Conservation (phyloP, 1,140 invertebrate genomes). For the Listronotus oregonensis region DNA sequence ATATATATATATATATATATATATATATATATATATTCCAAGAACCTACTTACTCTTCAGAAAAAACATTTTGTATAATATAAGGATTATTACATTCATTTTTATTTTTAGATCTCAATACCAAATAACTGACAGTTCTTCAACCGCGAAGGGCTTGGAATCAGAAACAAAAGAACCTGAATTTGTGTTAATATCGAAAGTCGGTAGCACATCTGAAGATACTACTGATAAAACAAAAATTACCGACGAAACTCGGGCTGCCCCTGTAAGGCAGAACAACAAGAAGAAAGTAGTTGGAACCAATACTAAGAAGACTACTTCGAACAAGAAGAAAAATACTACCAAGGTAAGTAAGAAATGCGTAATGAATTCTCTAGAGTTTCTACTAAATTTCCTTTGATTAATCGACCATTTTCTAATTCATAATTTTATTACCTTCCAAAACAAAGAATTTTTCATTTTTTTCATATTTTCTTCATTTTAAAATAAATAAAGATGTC, state of each 20-base stretch:
- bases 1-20: no score
- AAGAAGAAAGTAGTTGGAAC: conserved; percentile 50
- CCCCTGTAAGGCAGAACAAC: conserved; percentile 43
- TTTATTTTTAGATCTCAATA: not conserved
- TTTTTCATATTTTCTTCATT: no score
- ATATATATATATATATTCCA: no score
- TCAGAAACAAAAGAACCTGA: conserved; percentile 38
- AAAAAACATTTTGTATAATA: no score
- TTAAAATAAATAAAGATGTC: no score
- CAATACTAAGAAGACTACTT: conserved; percentile 59
- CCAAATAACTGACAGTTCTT: not conserved
- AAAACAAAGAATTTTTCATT: no score
- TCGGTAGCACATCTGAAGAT: conserved; percentile 32
- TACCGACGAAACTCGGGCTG: conserved; percentile 26
- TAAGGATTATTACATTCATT: no score
- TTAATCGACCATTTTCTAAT: no score
- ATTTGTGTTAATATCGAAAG: conserved; percentile 52
- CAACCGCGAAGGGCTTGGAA: not conserved
- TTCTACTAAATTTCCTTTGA: not conserved
- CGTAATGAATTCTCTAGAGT: not conserved
- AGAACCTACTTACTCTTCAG: no score
- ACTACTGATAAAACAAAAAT: conserved; percentile 32
- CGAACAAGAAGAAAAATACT: conserved; percentile 56
- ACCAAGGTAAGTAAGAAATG: conserved; percentile 52
- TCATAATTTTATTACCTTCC: no score